Base-by-base conservation (phyloP, 2,797 vertebrate genomes). In the Carcharodon carcharias region DNA sequence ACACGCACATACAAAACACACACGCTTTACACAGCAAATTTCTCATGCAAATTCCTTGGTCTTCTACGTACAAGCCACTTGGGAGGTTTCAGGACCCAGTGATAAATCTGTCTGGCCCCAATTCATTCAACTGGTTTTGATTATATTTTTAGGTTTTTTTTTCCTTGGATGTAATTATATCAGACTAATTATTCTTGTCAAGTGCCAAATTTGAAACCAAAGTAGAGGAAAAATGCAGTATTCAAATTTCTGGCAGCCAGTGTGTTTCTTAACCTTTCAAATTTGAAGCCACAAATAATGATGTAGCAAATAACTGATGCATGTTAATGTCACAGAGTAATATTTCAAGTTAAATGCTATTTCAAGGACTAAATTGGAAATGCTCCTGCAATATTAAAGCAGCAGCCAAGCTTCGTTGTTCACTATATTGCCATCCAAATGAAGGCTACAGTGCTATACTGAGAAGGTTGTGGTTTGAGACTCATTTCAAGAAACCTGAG, bases 81-180 rank as follows among this genome's bases (percentile, higher is more conserved):
- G 94, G 94, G 94, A 95, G 92, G 69, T 71, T 54, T 73, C 93
- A 50, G 45, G 45, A 95, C 67, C 73, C 50, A 95, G 9, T 95
- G 69, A 73, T 95, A 73, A 95, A 95, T 95, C 50, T 95, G 94
- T 95, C 69, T 77, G 28, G 69, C 26, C 58, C 69, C 56, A 95
- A 95, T 77, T 71, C 94, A 56, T 69, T 56, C 94, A 95, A 95
- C 94, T 77, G 94, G 31, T 73, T 95, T 95, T 14, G 69, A 95
- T 95, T 95, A 77, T 73, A 95, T 54, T 35, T 80, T 95, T 95
- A 69, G 69, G 69, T 58, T 56, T 77, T 95, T 95, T 73, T 56
- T 73, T 95, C 31, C 94, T 77, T 58, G 69, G 69, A 95, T 56
- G 69, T 95, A 77, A 95, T 95, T 95, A 95, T 77, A 28, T 71